These are phyloP conservation scores for Ictalurus furcatus DNA, from an alignment of 2,113 vertebrate species.

Conservation along the genomic window DNA sequence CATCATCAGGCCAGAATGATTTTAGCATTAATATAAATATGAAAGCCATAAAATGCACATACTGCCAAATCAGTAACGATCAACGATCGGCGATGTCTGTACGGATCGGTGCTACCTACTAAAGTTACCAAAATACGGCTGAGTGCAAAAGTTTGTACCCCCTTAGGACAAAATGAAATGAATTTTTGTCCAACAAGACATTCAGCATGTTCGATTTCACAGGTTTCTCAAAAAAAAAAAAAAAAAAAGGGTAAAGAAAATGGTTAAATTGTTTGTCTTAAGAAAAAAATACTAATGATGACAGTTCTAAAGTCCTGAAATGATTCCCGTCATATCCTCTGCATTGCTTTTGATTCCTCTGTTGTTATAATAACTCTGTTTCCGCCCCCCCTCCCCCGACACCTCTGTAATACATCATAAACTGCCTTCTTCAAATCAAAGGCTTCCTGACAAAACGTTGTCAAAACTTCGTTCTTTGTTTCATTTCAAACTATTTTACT, in stretches of 20 bases:
- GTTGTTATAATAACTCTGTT: not conserved
- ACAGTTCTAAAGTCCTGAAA: not conserved
- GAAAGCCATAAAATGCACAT: conserved; percentile 56
- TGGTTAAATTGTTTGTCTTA: not conserved
- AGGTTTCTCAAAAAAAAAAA: too few relatives aligned
- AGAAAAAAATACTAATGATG: not conserved
- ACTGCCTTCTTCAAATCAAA: not conserved
- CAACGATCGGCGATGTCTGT: not conserved
- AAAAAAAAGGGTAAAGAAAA: not conserved
- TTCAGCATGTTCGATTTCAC: not conserved
- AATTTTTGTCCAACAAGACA: not conserved
- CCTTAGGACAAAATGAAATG: not conserved
- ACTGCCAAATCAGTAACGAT: not conserved
- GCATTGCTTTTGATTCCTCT: not conserved
- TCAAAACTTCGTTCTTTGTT: not conserved
- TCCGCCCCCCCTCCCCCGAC: too few relatives aligned
- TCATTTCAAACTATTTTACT: not conserved
- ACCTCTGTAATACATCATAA: not conserved
- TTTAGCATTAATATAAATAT: not conserved
- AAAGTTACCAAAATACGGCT: not conserved
- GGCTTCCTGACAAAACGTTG: not conserved
- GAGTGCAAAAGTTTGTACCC: not conserved
- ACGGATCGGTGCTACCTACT: not conserved
- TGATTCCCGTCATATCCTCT: not conserved
- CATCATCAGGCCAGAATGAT: not conserved